Percentiles rank a stretch among this genome's conserved stretches.
These are phyloP conservation scores for Dunckerocampus dactyliophorus DNA, from an alignment of 2,113 vertebrate genomes.

Conservation along the genomic window DNA sequence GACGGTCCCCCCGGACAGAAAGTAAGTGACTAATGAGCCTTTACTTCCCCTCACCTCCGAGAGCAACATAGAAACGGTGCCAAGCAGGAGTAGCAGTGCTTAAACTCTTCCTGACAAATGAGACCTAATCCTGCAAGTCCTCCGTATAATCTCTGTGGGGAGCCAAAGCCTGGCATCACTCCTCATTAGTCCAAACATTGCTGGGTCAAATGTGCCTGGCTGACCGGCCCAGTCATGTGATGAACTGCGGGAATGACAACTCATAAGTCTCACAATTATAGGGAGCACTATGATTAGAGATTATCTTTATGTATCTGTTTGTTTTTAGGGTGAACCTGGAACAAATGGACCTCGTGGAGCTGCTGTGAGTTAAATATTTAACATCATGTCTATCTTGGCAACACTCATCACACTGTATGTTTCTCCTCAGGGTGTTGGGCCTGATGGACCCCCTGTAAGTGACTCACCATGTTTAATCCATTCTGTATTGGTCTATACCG, in stretches of 20 bases:
- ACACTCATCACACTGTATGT: slow-evolving; percentile 36
- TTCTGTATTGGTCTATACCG: not conserved
- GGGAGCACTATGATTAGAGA: not conserved
- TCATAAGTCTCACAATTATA: slow-evolving; percentile 16
- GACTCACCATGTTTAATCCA: not conserved
- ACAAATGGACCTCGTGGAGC: slow-evolving; percentile 82
- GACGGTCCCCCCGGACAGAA: slow-evolving; percentile 86
- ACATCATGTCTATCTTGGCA: not conserved
- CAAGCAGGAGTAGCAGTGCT: slow-evolving; percentile 32
- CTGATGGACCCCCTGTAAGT: slow-evolving; percentile 86
- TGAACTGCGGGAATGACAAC: slow-evolving; percentile 57
- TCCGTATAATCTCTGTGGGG: slow-evolving; percentile 60
- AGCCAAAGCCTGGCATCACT: slow-evolving; percentile 47
- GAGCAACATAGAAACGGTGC: slow-evolving; percentile 40
- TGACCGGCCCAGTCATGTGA: slow-evolving; percentile 55
- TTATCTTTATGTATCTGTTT: slow-evolving; percentile 28
- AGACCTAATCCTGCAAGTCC: slow-evolving; percentile 66
- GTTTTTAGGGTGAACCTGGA: slow-evolving; percentile 87
- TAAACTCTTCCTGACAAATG: slow-evolving; percentile 72
- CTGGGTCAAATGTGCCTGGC: slow-evolving; percentile 44
- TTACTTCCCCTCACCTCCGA: slow-evolving; percentile 45
- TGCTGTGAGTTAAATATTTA: slow-evolving; percentile 77
- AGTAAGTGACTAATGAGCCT: slow-evolving; percentile 75
- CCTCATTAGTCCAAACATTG: slow-evolving; percentile 62
- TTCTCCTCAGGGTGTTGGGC: slow-evolving; percentile 80